Conservation (phyloP, 2,113 vertebrate species). For the Melanerpes aurifrons region DNA sequence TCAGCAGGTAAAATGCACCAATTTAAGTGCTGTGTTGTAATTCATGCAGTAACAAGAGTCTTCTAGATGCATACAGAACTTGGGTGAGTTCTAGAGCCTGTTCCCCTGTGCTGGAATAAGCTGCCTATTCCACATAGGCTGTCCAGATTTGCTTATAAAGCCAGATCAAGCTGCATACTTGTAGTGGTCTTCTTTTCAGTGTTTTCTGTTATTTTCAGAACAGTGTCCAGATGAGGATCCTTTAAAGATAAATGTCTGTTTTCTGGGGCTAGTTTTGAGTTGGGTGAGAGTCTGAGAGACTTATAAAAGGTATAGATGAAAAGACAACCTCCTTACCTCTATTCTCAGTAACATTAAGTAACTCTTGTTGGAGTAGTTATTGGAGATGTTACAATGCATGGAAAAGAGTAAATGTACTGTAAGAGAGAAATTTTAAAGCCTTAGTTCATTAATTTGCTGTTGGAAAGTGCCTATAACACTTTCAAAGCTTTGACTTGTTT, state of each 20-base stretch:
- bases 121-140: too few species aligned
- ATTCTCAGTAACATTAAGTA: neutral
- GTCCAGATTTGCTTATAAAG: neutral
- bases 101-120: neutral
- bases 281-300: neutral
- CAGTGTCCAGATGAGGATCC: neutral
- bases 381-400: neutral
- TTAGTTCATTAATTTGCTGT: neutral
- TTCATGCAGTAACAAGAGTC: neutral
- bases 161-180: neutral
- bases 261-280: neutral
- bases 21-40: neutral
- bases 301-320: neutral
- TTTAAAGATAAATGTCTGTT: neutral
- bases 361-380: neutral
- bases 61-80: neutral
- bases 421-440: neutral
- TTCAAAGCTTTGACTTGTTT: neutral
- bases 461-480: neutral
- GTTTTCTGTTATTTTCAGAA: neutral
- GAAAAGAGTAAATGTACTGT: neutral
- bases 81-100: neutral
- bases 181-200: neutral
- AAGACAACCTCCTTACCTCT: neutral
- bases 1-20: neutral